Evolutionary conservation across 2,797 vertebrate species (phyloP), one percentile per base, ranked within the genome.

Genomic region (Steatocranus sp.): DNA sequence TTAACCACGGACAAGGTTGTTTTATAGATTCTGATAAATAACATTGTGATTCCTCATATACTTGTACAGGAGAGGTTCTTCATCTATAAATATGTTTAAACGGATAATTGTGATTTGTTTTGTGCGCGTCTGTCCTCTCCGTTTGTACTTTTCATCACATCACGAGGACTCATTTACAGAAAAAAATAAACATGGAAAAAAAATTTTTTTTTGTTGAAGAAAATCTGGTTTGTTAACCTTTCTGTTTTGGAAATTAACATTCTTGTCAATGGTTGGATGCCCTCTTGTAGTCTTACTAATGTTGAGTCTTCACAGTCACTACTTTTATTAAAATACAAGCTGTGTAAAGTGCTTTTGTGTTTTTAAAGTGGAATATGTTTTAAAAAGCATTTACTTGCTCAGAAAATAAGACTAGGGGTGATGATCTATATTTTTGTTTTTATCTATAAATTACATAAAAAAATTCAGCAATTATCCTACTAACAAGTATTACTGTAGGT

Each of bases 81-180:
- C 84, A 61, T 86, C 87, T 88, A 38, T 87, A 81, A 87, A 88
- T 75, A 73, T 46, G 46, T 89, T 92, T 86, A 84, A 92, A 83
- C 53, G 32, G 41, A 68, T 77, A 81, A 51, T 89, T 68, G 87
- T 91, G 80, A 82, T 56, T 83, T 66, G 85, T 91, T 91, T 78
- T 78, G 88, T 90, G 90, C 80, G 78, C 66, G 80, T 90, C 49
- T 83, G 84, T 92, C 56, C n/a, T 89, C 80, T 85, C 43, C 76
- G 80, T 91, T 93, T 92, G 38, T 89, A 94, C 83, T 43, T 88
- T 89, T 88, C 76, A 82, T 79, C 76, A 83, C 79, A 36, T 38
- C 75, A 78, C 46, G 73, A 85, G 53, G 54, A 91, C 23, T 82
- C 43, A 78, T 73, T 78, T 18, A 18, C 7, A 56, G 79, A 51